Conservation (phyloP, 2,888 invertebrate genomes). For the Reticulitermes lucifugus region DNA sequence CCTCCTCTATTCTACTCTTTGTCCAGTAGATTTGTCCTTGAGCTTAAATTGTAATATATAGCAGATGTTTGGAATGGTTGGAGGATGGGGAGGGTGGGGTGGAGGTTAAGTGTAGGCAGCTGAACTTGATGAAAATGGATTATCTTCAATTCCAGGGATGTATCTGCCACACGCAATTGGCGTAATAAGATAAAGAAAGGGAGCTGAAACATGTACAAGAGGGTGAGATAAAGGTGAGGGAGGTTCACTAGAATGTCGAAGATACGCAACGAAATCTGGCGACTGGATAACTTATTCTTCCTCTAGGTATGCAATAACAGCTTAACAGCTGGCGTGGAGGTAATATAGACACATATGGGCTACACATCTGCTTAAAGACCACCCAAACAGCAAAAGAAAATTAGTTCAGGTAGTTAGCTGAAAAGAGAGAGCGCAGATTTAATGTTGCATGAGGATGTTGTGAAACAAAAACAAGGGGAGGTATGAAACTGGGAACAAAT, state of each 20-base stretch:
- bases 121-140: constrained; percentile 37
- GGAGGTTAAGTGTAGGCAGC: neutral
- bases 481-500: too few relatives aligned
- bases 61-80: constrained; percentile 27
- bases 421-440: neutral
- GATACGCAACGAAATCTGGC: neutral
- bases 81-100: neutral
- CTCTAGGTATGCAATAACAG: neutral
- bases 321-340: neutral
- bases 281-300: neutral
- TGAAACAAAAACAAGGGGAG: too few relatives aligned
- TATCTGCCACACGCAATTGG: neutral
- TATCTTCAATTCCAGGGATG: neutral
- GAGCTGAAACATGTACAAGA: neutral
- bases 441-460: too few relatives aligned
- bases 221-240: neutral
- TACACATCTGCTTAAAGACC: neutral
- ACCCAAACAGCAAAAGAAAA: neutral
- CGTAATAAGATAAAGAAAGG: constrained; percentile 11
- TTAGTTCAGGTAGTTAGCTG: constrained; percentile 4
- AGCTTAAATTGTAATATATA: constrained; percentile 27
- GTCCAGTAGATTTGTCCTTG: constrained; percentile 13
- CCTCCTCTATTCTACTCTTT: neutral
- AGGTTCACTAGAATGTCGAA: neutral
- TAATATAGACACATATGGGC: neutral